Percentiles rank a stretch among this genome's conserved stretches.
phyloP scores from a whole-genome alignment of 2,113 vertebrate species.

The Hippocampus guttulatus region DNA sequence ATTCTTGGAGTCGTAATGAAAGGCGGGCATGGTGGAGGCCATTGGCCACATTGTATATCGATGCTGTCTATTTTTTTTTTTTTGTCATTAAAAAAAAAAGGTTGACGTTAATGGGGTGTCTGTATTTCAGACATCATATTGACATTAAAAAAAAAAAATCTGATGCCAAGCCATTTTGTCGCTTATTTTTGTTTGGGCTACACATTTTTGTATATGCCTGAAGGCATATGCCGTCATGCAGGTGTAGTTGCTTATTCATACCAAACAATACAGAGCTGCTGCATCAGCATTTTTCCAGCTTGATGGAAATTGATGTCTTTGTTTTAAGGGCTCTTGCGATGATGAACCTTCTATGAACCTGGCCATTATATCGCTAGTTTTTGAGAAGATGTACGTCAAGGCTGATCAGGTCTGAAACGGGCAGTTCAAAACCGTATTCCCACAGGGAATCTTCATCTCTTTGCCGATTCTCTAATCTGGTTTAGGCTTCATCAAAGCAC shows the following conservation, averaged over 20 bases:
- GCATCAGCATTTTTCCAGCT: neutral
- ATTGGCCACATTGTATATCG: no score
- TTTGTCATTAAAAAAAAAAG: no score
- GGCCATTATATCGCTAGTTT: neutral
- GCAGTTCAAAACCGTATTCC: neutral
- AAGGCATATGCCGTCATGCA: neutral
- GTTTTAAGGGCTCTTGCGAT: neutral
- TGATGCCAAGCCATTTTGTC: no score
- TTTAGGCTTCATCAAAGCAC: constrained; percentile 10
- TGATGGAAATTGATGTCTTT: constrained; percentile 9
- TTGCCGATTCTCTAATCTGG: neutral
- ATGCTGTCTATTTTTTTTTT: no score
- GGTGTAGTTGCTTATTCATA: constrained; percentile 4
- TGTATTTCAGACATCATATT: no score
- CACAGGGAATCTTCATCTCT: neutral
- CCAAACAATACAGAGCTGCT: neutral
- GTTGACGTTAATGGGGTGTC: no score
- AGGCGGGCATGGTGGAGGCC: no score
- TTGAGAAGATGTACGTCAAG: neutral
- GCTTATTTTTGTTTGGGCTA: no score
- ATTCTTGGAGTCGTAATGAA: no score
- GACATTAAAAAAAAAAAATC: no score
- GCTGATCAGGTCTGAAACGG: neutral
- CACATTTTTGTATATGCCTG: no score
- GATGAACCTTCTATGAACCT: neutral